Evolutionary conservation across 2,888 invertebrate genomes (phyloP).

Genomic region (Eurois occulta): DNA sequence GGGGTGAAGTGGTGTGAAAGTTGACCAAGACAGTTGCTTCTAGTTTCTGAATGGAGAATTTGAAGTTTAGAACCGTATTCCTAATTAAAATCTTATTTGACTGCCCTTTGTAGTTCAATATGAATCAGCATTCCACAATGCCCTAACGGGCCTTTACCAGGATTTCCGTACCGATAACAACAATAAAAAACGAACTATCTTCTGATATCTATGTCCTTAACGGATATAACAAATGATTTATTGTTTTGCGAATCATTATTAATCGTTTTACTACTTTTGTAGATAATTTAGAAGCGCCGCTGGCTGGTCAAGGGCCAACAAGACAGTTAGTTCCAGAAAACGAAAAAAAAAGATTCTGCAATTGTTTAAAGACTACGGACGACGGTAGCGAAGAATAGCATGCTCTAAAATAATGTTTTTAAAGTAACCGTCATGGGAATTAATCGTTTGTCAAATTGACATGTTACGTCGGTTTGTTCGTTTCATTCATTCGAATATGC

Average conservation of each 20-base stretch:
- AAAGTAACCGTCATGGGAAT: not conserved
- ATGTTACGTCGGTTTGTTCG: not conserved
- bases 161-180: conserved; percentile 1
- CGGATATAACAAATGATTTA: not conserved
- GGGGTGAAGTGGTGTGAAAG: not conserved
- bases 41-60: not conserved
- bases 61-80: not conserved
- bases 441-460: not conserved
- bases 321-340: not conserved
- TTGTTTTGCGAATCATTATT: conserved; percentile 7
- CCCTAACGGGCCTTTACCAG: not conserved
- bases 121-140: not conserved
- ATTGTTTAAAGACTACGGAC: not conserved
- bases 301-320: not conserved
- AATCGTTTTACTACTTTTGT: not conserved
- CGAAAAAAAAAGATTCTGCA: not conserved
- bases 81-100: not conserved
- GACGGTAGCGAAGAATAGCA: not conserved
- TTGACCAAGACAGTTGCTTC: not conserved
- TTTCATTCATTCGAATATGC: not conserved
- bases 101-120: not conserved
- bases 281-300: not conserved
- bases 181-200: conserved; percentile 15
- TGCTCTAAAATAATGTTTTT: not conserved
- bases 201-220: conserved; percentile 8